Evolutionary conservation across 2,888 invertebrate genomes (phyloP).

Genomic region (Lepetodrilus schrolli): DNA sequence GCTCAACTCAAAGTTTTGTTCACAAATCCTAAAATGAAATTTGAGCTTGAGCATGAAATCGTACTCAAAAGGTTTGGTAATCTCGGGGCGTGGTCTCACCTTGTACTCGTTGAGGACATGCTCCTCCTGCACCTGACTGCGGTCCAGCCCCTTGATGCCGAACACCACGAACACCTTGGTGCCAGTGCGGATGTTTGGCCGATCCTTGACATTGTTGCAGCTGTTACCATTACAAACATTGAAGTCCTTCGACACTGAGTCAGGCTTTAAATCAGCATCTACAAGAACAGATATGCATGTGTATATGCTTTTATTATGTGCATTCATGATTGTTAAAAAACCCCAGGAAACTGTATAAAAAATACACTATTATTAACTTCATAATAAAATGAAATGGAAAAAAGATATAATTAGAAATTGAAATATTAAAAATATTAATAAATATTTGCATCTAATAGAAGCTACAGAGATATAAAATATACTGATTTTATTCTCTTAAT

Average conservation of each 20-base stretch:
- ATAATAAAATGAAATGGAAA: neutral
- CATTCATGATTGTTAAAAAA: neutral
- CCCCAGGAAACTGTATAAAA: too few relatives aligned
- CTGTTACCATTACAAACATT: conserved; percentile 56
- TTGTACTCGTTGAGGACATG: conserved; percentile 65
- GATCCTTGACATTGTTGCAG: conserved; percentile 59
- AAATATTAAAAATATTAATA: too few relatives aligned
- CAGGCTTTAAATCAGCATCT: too few relatives aligned
- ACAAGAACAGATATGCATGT: neutral
- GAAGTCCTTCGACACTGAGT: conserved; percentile 53
- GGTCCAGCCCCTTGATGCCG: conserved; percentile 62
- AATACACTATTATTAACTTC: neutral
- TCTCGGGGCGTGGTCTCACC: too few relatives aligned
- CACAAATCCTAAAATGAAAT: too few relatives aligned
- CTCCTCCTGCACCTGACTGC: conserved; percentile 51
- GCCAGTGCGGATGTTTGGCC: conserved; percentile 65
- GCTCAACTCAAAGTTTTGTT: too few relatives aligned
- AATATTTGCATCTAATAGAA: too few relatives aligned
- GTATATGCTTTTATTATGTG: neutral
- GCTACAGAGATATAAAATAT: too few relatives aligned
- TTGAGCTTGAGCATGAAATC: too few relatives aligned
- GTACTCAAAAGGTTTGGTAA: too few relatives aligned
- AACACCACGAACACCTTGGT: conserved; percentile 70
- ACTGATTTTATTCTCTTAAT: too few relatives aligned
- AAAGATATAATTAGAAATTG: too few relatives aligned